Conservation (phyloP, 2,797 vertebrate genomes). For the Pempheris klunzingeri region DNA sequence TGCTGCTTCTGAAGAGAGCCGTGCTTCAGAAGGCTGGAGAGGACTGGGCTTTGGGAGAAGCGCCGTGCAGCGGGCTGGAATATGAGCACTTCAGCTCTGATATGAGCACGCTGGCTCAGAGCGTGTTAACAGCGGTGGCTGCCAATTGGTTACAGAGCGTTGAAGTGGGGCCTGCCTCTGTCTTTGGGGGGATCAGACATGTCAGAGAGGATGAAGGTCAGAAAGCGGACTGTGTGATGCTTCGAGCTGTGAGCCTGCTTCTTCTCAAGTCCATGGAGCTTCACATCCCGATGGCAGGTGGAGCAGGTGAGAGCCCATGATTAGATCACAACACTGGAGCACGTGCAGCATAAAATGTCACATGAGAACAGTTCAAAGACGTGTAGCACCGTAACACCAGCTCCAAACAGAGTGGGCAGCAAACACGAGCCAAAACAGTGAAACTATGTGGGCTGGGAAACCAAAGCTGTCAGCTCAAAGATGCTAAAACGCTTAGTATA, state of each 20-base stretch:
- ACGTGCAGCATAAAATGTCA: not conserved
- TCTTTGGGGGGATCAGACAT: constrained; percentile 85
- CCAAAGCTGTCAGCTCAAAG: too few species aligned
- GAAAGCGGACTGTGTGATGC: constrained; percentile 83
- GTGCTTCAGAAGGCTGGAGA: constrained; percentile 88
- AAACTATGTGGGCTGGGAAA: too few species aligned
- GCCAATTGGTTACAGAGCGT: constrained; percentile 84
- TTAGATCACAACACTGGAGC: not conserved
- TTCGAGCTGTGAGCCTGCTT: constrained; percentile 89
- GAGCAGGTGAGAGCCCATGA: constrained; percentile 60
- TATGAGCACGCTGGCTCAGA: constrained; percentile 73
- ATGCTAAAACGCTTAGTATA: too few species aligned
- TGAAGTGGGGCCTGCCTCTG: constrained; percentile 69
- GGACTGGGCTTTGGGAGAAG: constrained; percentile 78
- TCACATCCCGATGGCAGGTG: constrained; percentile 70
- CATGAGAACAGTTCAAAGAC: too few species aligned
- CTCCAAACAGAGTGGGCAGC: too few species aligned
- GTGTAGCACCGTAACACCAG: too few species aligned
- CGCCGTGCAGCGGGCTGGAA: not conserved
- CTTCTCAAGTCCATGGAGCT: constrained; percentile 91
- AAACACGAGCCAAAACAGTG: too few species aligned
- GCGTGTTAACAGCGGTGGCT: constrained; percentile 80
- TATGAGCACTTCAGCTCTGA: constrained; percentile 71
- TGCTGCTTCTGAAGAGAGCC: constrained; percentile 90
- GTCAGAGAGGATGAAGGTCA: constrained; percentile 7